Evolutionary conservation across 2,888 invertebrate genomes (phyloP), one percentile per base, ranked within the genome.

Genomic region (Dendrolimus houi): DNA sequence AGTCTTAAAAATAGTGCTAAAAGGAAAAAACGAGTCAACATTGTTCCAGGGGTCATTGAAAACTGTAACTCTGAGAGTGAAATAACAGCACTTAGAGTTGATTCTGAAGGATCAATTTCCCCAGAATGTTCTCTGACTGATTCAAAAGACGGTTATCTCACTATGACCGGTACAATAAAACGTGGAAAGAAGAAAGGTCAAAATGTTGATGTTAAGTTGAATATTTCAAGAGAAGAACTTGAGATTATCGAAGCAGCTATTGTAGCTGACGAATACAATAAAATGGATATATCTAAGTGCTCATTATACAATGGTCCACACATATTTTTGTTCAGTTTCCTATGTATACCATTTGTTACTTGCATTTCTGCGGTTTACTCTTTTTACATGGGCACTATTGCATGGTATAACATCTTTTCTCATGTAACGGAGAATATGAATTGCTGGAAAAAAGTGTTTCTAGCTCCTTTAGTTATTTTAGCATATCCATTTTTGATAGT

Each of bases 321-420:
- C 72, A 88, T 95, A 54, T 88, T 94, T 58, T 59, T 94, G 8
- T 92, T 94, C 70, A 93, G 93, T 53, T 65, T 95, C 47, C 61
- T 95, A 10, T 94, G 93, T 72, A 87, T 93, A 66, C 95, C 95
- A 10, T 89, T 95, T 81, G 93, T 94, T 14, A 89, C 93, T 42
- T 66, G 93, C 52, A 83, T 93, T 59, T 94, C 95, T 9, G 89
- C 93, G 12, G 75, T 92, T 55, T 94, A 95, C 71, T 94, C 94
- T 1, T 95, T 95, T 75, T 95, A 95, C 72, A 93, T 94, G 62
- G 95, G 95, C 17, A 95, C 95, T 1, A 81, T 94, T 68, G 94
- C 95, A 55, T 95, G 95, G 95, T 95, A 95, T 72, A 95, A 95
- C 68, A 91, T 95, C 62, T 94, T 95, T 71, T 92, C 93, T 54